phyloP scores from a whole-genome alignment of 2,888 invertebrate species.

The Sphecodes monilicornis region DNA sequence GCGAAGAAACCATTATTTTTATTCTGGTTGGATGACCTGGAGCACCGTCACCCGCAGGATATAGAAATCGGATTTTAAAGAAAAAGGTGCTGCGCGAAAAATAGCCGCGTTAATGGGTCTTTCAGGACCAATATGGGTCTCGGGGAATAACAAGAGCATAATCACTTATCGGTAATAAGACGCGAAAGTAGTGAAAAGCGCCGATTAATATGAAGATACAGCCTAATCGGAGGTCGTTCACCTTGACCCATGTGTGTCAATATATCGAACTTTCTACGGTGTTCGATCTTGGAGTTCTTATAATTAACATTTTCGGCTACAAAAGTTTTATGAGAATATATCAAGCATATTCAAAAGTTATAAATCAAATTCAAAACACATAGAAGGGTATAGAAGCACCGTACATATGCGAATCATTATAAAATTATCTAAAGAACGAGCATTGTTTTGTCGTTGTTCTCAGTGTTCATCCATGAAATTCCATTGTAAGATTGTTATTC shows the following conservation, averaged over 20 bases:
- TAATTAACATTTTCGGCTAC: background rate
- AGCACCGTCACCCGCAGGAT: background rate
- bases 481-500: too few relatives aligned
- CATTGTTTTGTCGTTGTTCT: too few relatives aligned
- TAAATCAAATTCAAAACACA: background rate
- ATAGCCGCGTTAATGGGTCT: background rate
- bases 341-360: background rate
- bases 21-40: slow-evolving; percentile 18
- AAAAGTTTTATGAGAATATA: background rate
- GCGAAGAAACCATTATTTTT: slow-evolving; percentile 33
- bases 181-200: background rate
- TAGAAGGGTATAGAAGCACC: background rate
- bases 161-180: background rate
- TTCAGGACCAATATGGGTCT: background rate
- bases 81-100: background rate
- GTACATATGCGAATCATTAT: background rate
- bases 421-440: background rate
- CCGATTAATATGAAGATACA: background rate
- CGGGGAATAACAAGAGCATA: background rate
- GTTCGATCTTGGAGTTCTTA: background rate
- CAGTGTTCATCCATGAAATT: too few relatives aligned
- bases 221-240: background rate
- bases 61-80: background rate
- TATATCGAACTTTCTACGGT: background rate
- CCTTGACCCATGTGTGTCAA: background rate